Base-by-base conservation (phyloP, 2,797 vertebrate genomes). In the Fistularia tabacaria region DNA sequence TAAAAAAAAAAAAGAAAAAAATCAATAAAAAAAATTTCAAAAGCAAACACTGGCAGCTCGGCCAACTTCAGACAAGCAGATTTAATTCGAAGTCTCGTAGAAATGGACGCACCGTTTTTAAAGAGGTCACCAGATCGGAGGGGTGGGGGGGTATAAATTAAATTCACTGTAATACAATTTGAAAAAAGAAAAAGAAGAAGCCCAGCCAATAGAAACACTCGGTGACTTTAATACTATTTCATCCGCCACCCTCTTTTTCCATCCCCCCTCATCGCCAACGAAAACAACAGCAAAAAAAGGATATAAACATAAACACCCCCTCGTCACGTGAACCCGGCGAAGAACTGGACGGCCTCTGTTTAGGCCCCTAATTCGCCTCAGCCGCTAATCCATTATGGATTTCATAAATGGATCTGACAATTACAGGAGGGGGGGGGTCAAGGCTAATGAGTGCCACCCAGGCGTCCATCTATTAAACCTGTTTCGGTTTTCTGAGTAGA, bases 401-500 rank as follows among this genome's bases (percentile, higher is more conserved):
- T 86, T 86, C 83, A 90, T 87, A 91, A 92, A 91, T 92, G 89
- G 89, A 89, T 90, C 84, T 70, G 79, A 87, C 91, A 90, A 92
- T 92, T 91, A 90, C 76, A 70, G 63, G 66, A 89, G 75, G 83
- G 25, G 25, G 25, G 25, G 25, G 89, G 89, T 92, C 90, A 88
- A 66, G 51, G 68, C 76, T 89, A 90, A 90, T 81, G 81, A 91
- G 85, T 62, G 65, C 80, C 81, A 85, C 82, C 80, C 49, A 77
- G 83, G 85, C 84, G 78, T 87, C 76, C 83, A 87, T 89, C 85
- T 88, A 88, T 88, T 80, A 87, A 89, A 89, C 85, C 88, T 87
- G 89, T 90, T 91, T 91, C 80, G 88, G 86, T 87, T 89, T 88
- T 71, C 65, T 83, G n/a, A 56, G 54, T 64, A 59, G 61, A 12